These are phyloP conservation scores for Potamarius usumacintae DNA, from an alignment of 2,113 vertebrate genomes.

Conservation along the genomic window DNA sequence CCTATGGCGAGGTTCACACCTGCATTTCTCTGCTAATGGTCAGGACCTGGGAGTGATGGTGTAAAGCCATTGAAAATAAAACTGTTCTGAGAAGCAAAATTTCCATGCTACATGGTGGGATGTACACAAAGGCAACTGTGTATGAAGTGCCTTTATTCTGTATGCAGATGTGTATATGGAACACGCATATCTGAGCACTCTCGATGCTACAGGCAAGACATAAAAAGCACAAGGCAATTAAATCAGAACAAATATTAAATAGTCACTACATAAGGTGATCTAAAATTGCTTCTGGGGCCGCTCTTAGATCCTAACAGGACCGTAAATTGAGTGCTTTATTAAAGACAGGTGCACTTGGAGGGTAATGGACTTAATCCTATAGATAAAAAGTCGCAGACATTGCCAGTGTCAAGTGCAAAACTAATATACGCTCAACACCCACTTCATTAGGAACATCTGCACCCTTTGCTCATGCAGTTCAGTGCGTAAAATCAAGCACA, in stretches of 20 bases:
- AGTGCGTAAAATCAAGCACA: not conserved
- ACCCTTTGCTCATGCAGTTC: not conserved
- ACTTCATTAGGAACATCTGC: not conserved
- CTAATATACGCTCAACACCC: slow-evolving; percentile 2
- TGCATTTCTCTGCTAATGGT: not conserved
- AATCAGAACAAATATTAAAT: slow-evolving; percentile 17
- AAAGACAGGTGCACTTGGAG: not conserved
- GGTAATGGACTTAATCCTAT: not conserved
- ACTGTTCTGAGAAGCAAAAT: not conserved
- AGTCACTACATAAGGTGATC: not conserved
- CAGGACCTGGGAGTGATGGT: not conserved
- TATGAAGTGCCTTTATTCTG: not conserved
- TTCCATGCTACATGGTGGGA: not conserved
- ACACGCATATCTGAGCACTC: not conserved
- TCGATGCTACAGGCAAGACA: not conserved
- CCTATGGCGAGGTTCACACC: not conserved
- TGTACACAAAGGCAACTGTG: not conserved
- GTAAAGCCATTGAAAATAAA: not conserved
- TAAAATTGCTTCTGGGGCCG: not conserved
- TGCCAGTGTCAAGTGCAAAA: not conserved
- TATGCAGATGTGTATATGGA: not conserved
- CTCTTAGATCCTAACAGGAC: not conserved
- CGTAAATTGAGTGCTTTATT: slow-evolving; percentile 11
- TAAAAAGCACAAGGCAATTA: not conserved
- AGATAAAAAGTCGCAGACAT: not conserved